These are phyloP conservation scores for Oenanthe melanoleuca DNA, from an alignment of 2,113 vertebrate species.

Conservation along the genomic window DNA sequence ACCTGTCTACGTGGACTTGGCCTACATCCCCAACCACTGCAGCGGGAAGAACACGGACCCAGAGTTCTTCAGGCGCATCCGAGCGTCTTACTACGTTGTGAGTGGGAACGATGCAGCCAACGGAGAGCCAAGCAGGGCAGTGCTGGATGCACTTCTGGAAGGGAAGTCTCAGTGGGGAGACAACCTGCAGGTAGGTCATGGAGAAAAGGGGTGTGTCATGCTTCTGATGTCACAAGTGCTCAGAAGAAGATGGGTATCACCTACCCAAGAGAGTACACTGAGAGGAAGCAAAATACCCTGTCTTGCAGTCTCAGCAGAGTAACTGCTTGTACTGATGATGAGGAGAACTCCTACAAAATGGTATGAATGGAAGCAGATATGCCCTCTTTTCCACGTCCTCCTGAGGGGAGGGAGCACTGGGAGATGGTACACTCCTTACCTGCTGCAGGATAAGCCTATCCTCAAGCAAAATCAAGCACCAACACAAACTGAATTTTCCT, in stretches of 20 bases:
- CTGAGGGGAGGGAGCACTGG: neutral
- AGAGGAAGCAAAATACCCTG: neutral
- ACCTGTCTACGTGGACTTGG: constrained; percentile 94
- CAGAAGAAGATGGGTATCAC: neutral
- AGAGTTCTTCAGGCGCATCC: constrained; percentile 94
- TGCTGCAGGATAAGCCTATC: neutral
- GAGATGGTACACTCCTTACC: neutral
- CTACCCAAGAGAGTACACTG: neutral
- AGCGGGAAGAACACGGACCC: constrained; percentile 95
- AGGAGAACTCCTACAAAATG: neutral
- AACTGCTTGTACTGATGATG: neutral
- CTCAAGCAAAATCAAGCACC: neutral
- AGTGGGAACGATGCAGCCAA: constrained; percentile 91
- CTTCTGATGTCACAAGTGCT: neutral
- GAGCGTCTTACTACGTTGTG: constrained; percentile 94
- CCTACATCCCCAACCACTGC: constrained; percentile 98
- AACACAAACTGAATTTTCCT: neutral
- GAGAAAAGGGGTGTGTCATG: neutral
- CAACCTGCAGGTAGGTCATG: constrained; percentile 89
- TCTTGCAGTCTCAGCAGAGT: neutral
- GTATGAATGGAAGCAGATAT: neutral
- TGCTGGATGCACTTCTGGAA: constrained; percentile 91
- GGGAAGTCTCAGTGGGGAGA: constrained; percentile 98
- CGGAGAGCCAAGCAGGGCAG: constrained; percentile 89
- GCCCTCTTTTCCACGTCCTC: neutral